A percentile compares a stretch with the other conserved stretches of the same genome.
Evolutionary conservation across 2,113 vertebrate species (phyloP).

Genomic region (Paedocypris sp.): DNA sequence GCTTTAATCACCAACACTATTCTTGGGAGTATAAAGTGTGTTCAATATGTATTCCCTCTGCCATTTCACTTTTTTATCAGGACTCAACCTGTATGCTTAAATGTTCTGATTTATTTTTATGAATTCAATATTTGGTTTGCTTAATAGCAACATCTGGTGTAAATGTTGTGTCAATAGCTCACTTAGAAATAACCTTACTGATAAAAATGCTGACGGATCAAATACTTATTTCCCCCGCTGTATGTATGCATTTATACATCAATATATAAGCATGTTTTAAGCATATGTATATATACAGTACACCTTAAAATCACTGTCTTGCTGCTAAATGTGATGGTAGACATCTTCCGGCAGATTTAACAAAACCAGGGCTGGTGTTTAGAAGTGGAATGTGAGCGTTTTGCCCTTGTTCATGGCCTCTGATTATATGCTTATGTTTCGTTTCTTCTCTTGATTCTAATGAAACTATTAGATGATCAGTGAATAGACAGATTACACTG

Average conservation of each 20-base stretch:
- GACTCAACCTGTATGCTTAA: too few relatives aligned
- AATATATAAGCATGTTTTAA: too few relatives aligned
- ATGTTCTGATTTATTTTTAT: too few relatives aligned
- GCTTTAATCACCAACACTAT: neutral
- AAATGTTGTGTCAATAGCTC: neutral
- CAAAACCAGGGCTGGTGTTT: neutral
- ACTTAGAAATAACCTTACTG: neutral
- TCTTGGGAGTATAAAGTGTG: neutral
- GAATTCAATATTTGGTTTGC: neutral
- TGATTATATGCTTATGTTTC: slow-evolving; percentile 37
- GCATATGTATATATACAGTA: too few relatives aligned
- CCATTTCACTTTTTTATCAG: too few relatives aligned
- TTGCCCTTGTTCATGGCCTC: slow-evolving; percentile 13
- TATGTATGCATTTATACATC: too few relatives aligned
- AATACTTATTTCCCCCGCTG: too few relatives aligned
- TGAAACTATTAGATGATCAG: slow-evolving; percentile 32
- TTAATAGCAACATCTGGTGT: neutral
- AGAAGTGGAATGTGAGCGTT: slow-evolving; percentile 23
- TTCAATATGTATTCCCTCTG: neutral
- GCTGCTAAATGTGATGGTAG: neutral
- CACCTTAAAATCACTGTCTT: too few relatives aligned
- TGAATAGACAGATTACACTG: slow-evolving; percentile 22
- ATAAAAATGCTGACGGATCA: neutral
- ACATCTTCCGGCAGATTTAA: neutral
- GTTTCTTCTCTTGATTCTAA: slow-evolving; percentile 25